Evolutionary conservation across 1,140 invertebrate species (phyloP), one percentile per base, ranked within the genome.

Genomic region (Galleria mellonella): DNA sequence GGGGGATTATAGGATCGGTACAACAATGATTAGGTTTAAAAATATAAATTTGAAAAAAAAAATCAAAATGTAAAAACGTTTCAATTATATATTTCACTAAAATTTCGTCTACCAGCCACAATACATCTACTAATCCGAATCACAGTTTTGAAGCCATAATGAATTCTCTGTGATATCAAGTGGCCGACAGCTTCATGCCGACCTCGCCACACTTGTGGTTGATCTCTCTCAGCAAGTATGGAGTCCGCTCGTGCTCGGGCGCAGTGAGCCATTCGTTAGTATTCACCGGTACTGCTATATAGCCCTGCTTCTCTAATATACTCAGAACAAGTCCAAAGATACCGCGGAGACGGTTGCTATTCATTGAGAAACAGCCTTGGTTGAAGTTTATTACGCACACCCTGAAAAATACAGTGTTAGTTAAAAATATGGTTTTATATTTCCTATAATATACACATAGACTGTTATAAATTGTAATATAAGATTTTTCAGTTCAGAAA

Each of bases 351-450:
- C 81, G 67, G 38, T 76, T 79, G 55, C 77, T 84, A 51, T 84
- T 84, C 77, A 84, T 68, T 9, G 81, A 84, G 49, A 69, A 84
- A 32, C 81, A 84, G 30, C 81, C 74, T 33, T 72, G 69, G 43
- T 68, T 79, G 62, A 81, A 84, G 46, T 64, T 75, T 45, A 82
- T 56, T 29, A 84, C 49, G 59, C 81, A 82, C 9, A 82, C 52
- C 4, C 77, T 84, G 65, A n/a, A 57, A 71, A 55, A 15, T 39
- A 31, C 2, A 3, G 17, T 23, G 6, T 2, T 23, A 6, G 17
- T 23, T 23, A 3, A 6, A 6, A 3, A 6, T 23, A 23, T n/a
- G n/a, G n/a, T n/a, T n/a, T n/a, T n/a, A n/a, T n/a, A n/a, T n/a
- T n/a, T n/a, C n/a, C n/a, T n/a, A n/a, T n/a, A n/a, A n/a, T n/a